Evolutionary conservation across 2,113 vertebrate genomes (phyloP).

Genomic region (Mustelus asterias): DNA sequence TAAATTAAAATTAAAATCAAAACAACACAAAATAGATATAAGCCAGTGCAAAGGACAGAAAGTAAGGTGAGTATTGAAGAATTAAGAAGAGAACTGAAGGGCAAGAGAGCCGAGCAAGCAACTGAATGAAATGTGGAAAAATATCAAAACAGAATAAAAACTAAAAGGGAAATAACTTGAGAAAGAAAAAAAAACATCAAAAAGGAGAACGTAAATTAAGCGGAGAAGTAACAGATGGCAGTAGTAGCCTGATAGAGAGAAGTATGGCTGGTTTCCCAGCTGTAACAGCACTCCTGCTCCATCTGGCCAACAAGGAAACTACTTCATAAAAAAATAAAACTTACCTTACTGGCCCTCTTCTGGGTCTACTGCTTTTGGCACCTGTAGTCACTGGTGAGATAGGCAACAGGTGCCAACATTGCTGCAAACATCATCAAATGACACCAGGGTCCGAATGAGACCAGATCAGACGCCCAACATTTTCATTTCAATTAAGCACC

Average conservation of each 20-base stretch:
- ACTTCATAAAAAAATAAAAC: background rate
- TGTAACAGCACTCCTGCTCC: background rate
- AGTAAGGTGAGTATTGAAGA: background rate
- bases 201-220: background rate
- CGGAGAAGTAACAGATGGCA: background rate
- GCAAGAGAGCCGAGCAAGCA: background rate
- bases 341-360: background rate
- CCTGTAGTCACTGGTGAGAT: background rate
- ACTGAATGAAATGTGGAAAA: background rate
- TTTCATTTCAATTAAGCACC: background rate
- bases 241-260: background rate
- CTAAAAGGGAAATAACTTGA: background rate
- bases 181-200: background rate
- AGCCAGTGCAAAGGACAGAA: background rate
- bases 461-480: background rate
- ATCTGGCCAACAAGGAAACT: background rate
- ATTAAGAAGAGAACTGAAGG: background rate
- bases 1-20: background rate
- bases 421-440: background rate
- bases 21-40: background rate
- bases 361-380: background rate
- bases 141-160: background rate
- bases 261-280: background rate
- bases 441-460: background rate
- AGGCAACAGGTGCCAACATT: background rate